These are phyloP conservation scores for Erebia ligea DNA, from an alignment of 2,888 invertebrate genomes.

Conservation along the genomic window DNA sequence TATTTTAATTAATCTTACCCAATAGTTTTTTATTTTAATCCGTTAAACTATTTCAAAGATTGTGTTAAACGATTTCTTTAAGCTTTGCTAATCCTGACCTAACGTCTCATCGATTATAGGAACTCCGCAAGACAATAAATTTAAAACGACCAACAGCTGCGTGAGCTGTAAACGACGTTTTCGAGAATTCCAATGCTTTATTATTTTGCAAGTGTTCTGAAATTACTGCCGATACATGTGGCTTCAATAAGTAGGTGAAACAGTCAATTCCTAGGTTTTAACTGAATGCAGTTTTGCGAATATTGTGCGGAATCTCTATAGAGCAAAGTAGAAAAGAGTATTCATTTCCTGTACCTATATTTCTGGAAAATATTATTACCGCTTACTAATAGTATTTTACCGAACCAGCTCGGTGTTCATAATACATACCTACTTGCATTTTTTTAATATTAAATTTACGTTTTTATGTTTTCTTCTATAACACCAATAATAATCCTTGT, in stretches of 20 bases:
- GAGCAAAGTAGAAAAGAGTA: not conserved
- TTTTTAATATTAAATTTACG: too few relatives aligned
- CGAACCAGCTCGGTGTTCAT: too few relatives aligned
- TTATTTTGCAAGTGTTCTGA: constrained; percentile 66
- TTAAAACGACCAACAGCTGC: constrained; percentile 64
- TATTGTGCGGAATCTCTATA: not conserved
- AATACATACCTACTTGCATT: too few relatives aligned
- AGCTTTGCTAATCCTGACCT: constrained; percentile 23
- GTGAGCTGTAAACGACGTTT: constrained; percentile 57
- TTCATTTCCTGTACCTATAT: constrained; percentile 3
- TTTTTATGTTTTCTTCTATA: too few relatives aligned
- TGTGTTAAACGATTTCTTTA: constrained; percentile 8
- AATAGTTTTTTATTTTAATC: too few relatives aligned
- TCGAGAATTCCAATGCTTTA: constrained; percentile 71
- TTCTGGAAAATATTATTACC: not conserved
- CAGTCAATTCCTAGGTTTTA: constrained; percentile 30
- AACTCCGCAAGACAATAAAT: constrained; percentile 47
- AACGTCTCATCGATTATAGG: constrained; percentile 32
- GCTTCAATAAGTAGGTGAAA: constrained; percentile 50
- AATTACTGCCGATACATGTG: constrained; percentile 64
- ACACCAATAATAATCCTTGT: too few relatives aligned
- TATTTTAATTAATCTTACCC: too few relatives aligned
- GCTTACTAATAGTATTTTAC: not conserved
- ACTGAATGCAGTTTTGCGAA: constrained; percentile 18
- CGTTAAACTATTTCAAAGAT: not conserved